Evolutionary conservation across 1,140 invertebrate species (phyloP).

Genomic region (Drosophila bipectinata): DNA sequence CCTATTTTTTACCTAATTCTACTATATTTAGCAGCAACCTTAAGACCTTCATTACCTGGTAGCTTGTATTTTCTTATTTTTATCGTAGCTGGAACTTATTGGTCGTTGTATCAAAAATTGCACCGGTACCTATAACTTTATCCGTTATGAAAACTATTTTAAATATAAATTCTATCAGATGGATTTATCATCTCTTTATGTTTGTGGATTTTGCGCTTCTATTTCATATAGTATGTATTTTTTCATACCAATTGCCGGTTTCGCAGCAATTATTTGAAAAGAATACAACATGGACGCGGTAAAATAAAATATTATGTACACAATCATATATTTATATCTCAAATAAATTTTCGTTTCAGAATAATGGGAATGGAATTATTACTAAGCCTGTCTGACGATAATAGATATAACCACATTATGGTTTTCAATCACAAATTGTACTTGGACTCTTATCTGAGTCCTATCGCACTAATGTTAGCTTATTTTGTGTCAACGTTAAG

Average conservation of each 20-base stretch:
- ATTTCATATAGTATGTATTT: slow-evolving; percentile 43
- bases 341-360: slow-evolving; percentile 78
- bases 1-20: slow-evolving; percentile 89
- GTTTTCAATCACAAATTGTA: slow-evolving; percentile 83
- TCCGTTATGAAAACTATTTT: neutral
- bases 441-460: slow-evolving; percentile 90
- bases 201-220: slow-evolving; percentile 33
- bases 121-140: slow-evolving; percentile 66
- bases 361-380: slow-evolving; percentile 88
- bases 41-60: slow-evolving; percentile 91
- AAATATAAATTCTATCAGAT: slow-evolving; percentile 3
- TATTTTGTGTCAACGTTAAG: slow-evolving; percentile 90
- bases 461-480: slow-evolving; percentile 89
- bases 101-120: slow-evolving; percentile 91
- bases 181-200: slow-evolving; percentile 29
- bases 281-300: slow-evolving; percentile 88
- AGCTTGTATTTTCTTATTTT: slow-evolving; percentile 94
- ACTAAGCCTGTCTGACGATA: slow-evolving; percentile 85
- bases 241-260: slow-evolving; percentile 45
- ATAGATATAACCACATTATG: slow-evolving; percentile 84
- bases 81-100: slow-evolving; percentile 92
- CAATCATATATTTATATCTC: too few relatives aligned
- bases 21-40: slow-evolving; percentile 90
- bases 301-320: slow-evolving; percentile 20
- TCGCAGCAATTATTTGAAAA: slow-evolving; percentile 87